Evolutionary conservation across 2,797 vertebrate species (phyloP).

Genomic region (Gadopsis bispinosus): DNA sequence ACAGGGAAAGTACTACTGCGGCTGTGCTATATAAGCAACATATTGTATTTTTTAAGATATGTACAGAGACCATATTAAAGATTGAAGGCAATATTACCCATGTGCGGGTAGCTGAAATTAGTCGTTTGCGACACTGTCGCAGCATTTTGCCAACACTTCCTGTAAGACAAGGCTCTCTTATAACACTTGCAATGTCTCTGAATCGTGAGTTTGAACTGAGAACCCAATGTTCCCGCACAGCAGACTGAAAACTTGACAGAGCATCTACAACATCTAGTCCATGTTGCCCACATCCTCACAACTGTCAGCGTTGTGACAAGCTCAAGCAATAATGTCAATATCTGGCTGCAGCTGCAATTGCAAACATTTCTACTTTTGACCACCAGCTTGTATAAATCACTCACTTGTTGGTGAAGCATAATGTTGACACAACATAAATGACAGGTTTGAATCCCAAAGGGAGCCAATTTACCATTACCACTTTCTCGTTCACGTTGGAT

Average conservation of each 20-base stretch:
- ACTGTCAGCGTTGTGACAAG: not conserved
- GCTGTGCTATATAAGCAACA: not conserved
- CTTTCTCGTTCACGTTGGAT: not conserved
- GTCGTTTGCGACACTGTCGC: conserved; percentile 9
- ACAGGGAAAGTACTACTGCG: not conserved
- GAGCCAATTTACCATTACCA: not conserved
- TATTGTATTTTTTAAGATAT: conserved; percentile 1
- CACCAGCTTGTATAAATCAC: not conserved
- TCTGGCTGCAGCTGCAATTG: not conserved
- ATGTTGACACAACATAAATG: not conserved
- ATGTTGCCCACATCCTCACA: not conserved
- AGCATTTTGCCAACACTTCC: conserved; percentile 28
- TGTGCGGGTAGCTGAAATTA: not conserved
- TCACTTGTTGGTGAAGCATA: not conserved
- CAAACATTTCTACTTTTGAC: not conserved
- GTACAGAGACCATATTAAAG: conserved; percentile 14
- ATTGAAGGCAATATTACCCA: not conserved
- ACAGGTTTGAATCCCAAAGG: not conserved
- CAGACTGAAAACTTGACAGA: conserved; percentile 3
- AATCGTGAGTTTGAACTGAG: conserved; percentile 10
- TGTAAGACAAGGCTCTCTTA: conserved; percentile 13
- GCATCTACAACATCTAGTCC: not conserved
- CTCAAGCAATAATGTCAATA: not conserved
- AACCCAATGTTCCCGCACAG: not conserved
- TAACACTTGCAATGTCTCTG: not conserved